Conservation (phyloP, 1,140 invertebrate genomes). For the Drosophila tristis region DNA sequence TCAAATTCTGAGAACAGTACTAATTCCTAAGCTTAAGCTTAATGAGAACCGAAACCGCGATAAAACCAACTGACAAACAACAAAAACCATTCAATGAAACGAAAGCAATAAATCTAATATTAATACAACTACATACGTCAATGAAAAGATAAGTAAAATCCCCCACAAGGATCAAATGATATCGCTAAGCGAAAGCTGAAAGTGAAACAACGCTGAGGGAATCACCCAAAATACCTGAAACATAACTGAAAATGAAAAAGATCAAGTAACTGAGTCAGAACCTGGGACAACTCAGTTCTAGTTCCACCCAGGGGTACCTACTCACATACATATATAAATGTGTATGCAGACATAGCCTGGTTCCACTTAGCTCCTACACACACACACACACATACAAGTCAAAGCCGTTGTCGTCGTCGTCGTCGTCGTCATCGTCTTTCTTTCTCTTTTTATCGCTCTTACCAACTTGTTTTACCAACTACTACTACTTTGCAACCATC, state of each 20-base stretch:
- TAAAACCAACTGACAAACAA: conserved; percentile 23
- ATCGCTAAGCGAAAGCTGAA: neutral
- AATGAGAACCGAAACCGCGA: conserved; percentile 14
- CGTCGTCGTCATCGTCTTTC: conserved; percentile 15
- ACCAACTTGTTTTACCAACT: conserved; percentile 7
- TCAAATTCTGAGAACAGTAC: conserved; percentile 80
- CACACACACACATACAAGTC: neutral
- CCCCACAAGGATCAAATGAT: neutral
- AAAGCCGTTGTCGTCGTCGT: conserved; percentile 1
- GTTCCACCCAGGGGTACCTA: neutral
- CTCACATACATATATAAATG: conserved; percentile 1
- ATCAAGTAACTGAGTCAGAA: neutral
- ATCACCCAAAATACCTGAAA: no score
- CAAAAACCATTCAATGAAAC: conserved; percentile 31
- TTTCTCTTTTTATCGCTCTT: conserved; percentile 33
- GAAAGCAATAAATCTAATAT: conserved; percentile 15
- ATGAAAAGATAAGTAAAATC: conserved; percentile 26
- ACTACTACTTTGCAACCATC: conserved; percentile 15
- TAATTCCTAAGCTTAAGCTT: conserved; percentile 69
- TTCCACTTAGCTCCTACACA: conserved; percentile 9
- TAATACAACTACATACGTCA: conserved; percentile 28
- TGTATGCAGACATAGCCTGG: no score
- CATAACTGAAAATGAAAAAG: no score
- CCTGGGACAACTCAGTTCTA: conserved; percentile 4
- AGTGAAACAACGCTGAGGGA: conserved; percentile 28